Conservation (phyloP, 2,797 vertebrate genomes). For the Sus cebifrons region DNA sequence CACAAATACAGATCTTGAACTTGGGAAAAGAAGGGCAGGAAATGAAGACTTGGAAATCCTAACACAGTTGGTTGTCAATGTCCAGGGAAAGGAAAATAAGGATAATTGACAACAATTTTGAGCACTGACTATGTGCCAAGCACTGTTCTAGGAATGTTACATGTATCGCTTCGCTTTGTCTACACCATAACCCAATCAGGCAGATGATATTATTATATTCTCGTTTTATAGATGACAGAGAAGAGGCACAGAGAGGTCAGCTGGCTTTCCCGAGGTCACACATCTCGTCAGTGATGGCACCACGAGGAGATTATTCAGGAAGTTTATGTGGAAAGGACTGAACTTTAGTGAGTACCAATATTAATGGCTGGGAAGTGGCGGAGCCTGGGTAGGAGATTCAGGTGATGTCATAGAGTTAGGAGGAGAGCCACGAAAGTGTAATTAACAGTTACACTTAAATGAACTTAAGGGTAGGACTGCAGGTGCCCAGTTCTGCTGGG, state of each 20-base stretch:
- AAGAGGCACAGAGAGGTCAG: background rate
- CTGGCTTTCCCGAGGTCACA: background rate
- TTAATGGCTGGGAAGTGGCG: background rate
- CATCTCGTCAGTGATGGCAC: background rate
- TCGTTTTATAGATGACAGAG: slow-evolving; percentile 19
- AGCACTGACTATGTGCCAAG: background rate
- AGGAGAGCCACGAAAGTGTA: background rate
- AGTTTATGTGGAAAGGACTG: background rate
- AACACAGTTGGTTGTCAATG: background rate
- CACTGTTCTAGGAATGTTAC: background rate
- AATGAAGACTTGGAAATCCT: background rate
- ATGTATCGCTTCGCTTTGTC: background rate
- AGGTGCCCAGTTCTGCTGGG: background rate
- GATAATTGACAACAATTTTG: background rate
- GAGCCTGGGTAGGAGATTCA: background rate
- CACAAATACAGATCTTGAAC: background rate
- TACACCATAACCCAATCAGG: background rate
- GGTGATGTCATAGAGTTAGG: background rate
- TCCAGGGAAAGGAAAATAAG: background rate
- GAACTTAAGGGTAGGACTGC: background rate
- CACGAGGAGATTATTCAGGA: slow-evolving; percentile 6
- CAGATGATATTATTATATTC: background rate
- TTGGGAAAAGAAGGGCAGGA: background rate
- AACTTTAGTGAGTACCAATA: background rate
- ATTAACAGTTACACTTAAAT: background rate